phyloP scores from a whole-genome alignment of 1,140 invertebrate genomes.

The Drosophila rufa region DNA sequence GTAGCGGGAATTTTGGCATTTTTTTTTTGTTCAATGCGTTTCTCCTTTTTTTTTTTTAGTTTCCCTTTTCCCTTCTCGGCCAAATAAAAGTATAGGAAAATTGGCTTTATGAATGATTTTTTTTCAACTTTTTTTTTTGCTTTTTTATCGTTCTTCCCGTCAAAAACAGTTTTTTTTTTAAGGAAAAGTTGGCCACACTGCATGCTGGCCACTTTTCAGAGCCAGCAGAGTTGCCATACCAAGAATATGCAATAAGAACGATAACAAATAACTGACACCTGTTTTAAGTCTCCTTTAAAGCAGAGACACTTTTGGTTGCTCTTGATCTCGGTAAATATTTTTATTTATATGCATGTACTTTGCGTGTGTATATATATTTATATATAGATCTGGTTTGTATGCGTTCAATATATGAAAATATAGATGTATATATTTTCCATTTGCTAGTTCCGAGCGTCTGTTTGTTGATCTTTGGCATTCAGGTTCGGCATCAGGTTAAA shows the following conservation, averaged over 20 bases:
- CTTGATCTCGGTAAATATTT: constrained; percentile 59
- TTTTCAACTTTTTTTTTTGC: too few relatives aligned
- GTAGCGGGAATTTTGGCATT: too few relatives aligned
- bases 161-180: too few relatives aligned
- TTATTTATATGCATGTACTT: constrained; percentile 33
- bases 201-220: too few relatives aligned
- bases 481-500: constrained; percentile 17
- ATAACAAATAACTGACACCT: too few relatives aligned
- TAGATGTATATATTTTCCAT: constrained; percentile 51
- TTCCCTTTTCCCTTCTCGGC: too few relatives aligned
- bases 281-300: neutral
- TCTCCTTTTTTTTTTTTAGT: too few relatives aligned
- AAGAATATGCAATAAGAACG: constrained; percentile 2
- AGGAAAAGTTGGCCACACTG: too few relatives aligned
- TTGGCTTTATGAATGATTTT: too few relatives aligned
- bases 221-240: neutral
- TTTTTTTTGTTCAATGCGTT: too few relatives aligned
- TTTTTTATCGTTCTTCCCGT: too few relatives aligned
- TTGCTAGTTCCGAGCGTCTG: constrained; percentile 25
- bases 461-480: constrained; percentile 38
- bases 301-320: constrained; percentile 24
- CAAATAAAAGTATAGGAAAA: too few relatives aligned
- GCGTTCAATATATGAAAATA: constrained; percentile 68
- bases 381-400: constrained; percentile 50
- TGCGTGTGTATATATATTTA: constrained; percentile 35